Evolutionary conservation across 2,888 invertebrate genomes (phyloP).

Genomic region (Mythimna albipuncta): DNA sequence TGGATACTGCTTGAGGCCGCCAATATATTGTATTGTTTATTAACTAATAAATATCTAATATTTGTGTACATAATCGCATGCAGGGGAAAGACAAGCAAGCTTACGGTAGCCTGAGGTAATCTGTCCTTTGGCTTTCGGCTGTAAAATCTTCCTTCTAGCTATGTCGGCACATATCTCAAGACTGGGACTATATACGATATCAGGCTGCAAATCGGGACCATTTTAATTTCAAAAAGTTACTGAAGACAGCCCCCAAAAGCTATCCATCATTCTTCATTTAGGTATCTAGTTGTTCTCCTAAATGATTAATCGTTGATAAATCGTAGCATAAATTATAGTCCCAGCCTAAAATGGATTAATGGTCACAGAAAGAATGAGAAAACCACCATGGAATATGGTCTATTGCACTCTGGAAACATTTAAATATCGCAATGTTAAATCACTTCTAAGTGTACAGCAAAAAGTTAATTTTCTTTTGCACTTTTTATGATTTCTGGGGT

Average conservation of each 20-base stretch:
- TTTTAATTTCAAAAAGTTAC: background rate
- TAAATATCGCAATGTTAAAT: slow-evolving; percentile 49
- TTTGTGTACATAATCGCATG: slow-evolving; percentile 73
- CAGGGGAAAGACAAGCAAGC: slow-evolving; percentile 75
- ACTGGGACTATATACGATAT: slow-evolving; percentile 36
- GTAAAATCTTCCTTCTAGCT: slow-evolving; percentile 26
- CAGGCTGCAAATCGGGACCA: background rate
- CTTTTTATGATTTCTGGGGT: slow-evolving; percentile 43
- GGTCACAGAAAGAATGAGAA: slow-evolving; percentile 51
- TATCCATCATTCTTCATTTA: background rate
- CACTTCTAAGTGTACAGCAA: slow-evolving; percentile 45
- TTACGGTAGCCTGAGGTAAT: slow-evolving; percentile 72
- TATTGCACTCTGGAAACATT: slow-evolving; percentile 26
- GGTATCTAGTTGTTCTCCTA: background rate
- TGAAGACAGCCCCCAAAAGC: no score
- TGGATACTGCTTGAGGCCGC: slow-evolving; percentile 18
- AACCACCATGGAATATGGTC: background rate
- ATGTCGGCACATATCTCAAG: background rate
- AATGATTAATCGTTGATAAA: no score
- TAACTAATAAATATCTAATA: slow-evolving; percentile 54
- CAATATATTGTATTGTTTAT: slow-evolving; percentile 45
- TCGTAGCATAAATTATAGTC: slow-evolving; percentile 23
- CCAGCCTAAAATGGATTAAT: background rate
- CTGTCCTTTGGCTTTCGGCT: slow-evolving; percentile 45
- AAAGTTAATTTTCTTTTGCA: slow-evolving; percentile 61